Base-by-base conservation (phyloP, 2,888 invertebrate species). In the Sarcophaga subvicina region DNA sequence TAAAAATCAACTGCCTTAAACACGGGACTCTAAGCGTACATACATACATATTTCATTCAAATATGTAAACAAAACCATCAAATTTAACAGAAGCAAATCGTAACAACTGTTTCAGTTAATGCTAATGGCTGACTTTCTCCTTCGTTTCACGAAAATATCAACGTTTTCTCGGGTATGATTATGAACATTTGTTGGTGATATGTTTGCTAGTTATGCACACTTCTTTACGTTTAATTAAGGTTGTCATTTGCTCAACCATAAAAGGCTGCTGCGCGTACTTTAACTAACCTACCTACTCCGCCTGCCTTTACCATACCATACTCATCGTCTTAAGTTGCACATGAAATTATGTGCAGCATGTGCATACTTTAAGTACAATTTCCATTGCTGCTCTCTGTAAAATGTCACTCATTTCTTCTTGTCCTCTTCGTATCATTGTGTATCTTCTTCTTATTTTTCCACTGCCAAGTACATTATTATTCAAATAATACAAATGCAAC, bases 211-310 rank as follows among this genome's bases (percentile, higher is more conserved):
- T 64, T 49, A 66, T 76, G 82, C 71, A 81, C 67, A 83, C 86
- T 87, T 59, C 83, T 84, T 84, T 86, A 72, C 84, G 83, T 88
- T 54, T 54, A 88, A 88, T 89, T 88, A 88, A 88, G 88, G 85
- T 81, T 88, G 88, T 85, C 88, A 88, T 87, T 89, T 88, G 88
- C 78, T 88, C 83, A 88, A 72, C 80, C 87, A 79, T 88, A 83
- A 71, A 82, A 78, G 64, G 1, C 14, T 54, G 14, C 3, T 17
- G 12, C 17, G 4, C 8, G 1, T 8, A 2, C 37, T 3, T 10
- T 37, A 37, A 37, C 37, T 37, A 2, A 10, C 10, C 37, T 37
- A 37, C 2, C 37, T 37, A 37, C 10, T 37, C 10, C 17, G 66
- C 70, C 49, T 70, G 80, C 62, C 75, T 54, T 12, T 14, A 54